Percentiles rank a stretch among this genome's conserved stretches.
phyloP scores from a whole-genome alignment of 1,140 invertebrate species.

The Marisa cornuarietis region DNA sequence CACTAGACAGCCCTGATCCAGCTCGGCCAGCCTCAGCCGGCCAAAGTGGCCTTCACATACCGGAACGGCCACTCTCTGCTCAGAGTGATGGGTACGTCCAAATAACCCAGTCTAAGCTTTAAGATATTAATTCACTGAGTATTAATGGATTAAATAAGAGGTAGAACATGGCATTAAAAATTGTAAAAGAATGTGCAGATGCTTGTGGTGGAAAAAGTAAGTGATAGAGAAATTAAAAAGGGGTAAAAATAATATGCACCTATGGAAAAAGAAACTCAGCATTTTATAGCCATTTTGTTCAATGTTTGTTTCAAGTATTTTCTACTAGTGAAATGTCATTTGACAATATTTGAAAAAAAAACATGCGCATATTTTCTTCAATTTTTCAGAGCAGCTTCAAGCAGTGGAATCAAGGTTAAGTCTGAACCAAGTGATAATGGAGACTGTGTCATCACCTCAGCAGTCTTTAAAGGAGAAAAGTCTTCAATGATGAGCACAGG shows the following conservation, averaged over 20 bases:
- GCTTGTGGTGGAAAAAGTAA: no score
- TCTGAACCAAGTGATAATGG: conserved; percentile 20
- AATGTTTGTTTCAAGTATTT: background rate
- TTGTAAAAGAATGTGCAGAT: background rate
- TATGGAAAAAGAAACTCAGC: no score
- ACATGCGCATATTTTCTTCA: background rate
- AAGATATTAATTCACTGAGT: no score
- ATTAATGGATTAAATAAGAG: no score
- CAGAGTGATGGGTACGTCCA: conserved; percentile 8
- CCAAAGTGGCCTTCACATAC: conserved; percentile 5
- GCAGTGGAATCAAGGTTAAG: conserved; percentile 29
- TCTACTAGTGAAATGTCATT: background rate
- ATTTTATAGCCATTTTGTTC: background rate
- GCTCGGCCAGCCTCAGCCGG: conserved; percentile 33
- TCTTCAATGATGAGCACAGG: background rate
- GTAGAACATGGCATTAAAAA: no score
- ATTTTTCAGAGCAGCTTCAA: conserved; percentile 8
- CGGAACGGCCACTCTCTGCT: conserved; percentile 2
- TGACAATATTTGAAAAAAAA: background rate
- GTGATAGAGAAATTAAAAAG: no score
- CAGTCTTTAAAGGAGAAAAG: conserved; percentile 22
- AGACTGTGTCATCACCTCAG: conserved; percentile 39
- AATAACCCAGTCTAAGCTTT: no score
- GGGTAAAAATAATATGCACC: no score
- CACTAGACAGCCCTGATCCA: conserved; percentile 27